Evolutionary conservation across 2,797 vertebrate species (phyloP), one percentile per base, ranked within the genome.

Genomic region (Crenichthys baileyi): DNA sequence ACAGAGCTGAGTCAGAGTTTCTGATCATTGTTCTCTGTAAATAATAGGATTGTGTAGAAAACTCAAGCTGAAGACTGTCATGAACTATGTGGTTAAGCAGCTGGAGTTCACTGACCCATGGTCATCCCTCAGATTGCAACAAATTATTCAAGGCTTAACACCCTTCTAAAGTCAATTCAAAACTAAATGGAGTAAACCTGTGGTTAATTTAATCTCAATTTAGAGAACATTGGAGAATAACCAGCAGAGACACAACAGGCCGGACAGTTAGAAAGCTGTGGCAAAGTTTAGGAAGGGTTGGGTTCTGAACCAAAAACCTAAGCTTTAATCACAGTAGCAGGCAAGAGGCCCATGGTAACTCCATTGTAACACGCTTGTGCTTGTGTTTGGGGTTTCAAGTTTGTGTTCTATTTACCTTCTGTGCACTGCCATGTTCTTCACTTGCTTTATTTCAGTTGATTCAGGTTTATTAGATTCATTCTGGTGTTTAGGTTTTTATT

Each of bases 11-110:
- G 6, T 55, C 8, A 22, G 26, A 67, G 75, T n/a, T 6, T n/a
- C 20, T 67, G 82, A 74, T 72, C 77, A 80, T 82, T 83, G 24
- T 60, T 70, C 5, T 56, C 31, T 63, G 31, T 22, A 31, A 63
- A 63, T 63, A 63, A 63, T 9, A 63, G 31, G 6, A 63, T 16
- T 72, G 26, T 70, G 71, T 83, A 44, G 22, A n/a, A 50, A 75
- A 58, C 16, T 39, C 24, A 46, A 22, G 39, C 63, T 58, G 63
- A 67, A 65, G 73, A 75, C 75, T 53, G 18, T 55, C 56, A 48
- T 65, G 39, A 79, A 72, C 20, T 5, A 46, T 51, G 2, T 53
- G 51, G 3, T 53, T 13, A 20, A 53, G 18, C 51, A 53, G 51
- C 51, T 53, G 51, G 18, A 53, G 18, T 53, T 63, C 60, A 63